Evolutionary conservation across 2,797 vertebrate genomes (phyloP).

Genomic region (Clarias pachynema): DNA sequence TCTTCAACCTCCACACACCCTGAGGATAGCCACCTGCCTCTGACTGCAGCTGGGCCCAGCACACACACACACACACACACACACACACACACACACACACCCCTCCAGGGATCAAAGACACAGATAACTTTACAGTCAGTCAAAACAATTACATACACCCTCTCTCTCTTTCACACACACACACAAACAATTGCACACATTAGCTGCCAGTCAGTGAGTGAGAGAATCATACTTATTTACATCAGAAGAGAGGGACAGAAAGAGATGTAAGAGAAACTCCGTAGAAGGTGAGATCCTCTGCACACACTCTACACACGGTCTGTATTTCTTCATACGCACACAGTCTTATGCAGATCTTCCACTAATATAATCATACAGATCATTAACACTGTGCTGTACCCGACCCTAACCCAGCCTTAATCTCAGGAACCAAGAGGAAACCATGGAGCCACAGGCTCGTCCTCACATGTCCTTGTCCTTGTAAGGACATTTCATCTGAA

Average conservation of each 20-base stretch:
- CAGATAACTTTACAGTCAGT: not conserved
- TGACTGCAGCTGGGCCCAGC: conserved; percentile 32
- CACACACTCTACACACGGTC: not conserved
- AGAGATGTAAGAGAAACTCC: not conserved
- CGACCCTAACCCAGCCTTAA: not conserved
- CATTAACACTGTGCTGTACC: too few species aligned
- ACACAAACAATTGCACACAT: not conserved
- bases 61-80: conserved; percentile 16
- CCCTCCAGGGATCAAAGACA: not conserved
- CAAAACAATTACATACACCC: not conserved
- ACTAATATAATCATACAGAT: not conserved
- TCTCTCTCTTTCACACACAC: not conserved
- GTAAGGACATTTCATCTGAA: not conserved
- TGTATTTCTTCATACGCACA: not conserved
- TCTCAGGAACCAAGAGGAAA: not conserved
- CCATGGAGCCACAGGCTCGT: not conserved
- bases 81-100: not conserved
- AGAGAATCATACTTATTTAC: not conserved
- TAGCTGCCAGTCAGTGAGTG: not conserved
- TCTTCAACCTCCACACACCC: conserved; percentile 29
- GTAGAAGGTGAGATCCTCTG: not conserved
- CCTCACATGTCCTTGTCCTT: not conserved
- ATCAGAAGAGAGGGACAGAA: not conserved
- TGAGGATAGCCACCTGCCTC: conserved; percentile 53
- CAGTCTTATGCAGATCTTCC: not conserved